Percentiles rank a stretch among this genome's conserved stretches.
Conservation (phyloP, 2,888 invertebrate genomes). For the Eilema caniola region DNA sequence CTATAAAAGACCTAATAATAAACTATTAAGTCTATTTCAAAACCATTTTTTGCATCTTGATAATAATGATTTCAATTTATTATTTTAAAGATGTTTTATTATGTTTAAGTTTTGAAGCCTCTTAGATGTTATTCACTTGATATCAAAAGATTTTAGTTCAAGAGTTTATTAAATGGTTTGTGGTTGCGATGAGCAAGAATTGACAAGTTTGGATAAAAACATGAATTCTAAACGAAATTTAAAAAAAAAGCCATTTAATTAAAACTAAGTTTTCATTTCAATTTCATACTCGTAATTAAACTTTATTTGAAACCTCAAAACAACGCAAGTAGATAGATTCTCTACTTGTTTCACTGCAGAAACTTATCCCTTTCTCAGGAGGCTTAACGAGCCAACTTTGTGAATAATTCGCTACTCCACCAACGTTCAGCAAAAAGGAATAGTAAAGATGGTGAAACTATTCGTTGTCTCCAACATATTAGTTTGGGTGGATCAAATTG, state of each 20-base stretch:
- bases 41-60: background rate
- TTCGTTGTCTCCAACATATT: slow-evolving; percentile 53
- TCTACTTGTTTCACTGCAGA: slow-evolving; percentile 49
- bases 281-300: background rate
- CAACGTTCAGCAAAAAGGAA: slow-evolving; percentile 49
- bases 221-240: too few species aligned
- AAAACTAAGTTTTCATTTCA: too few species aligned
- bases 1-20: background rate
- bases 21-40: background rate
- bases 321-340: slow-evolving; percentile 31
- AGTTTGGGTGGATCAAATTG: slow-evolving; percentile 28
- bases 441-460: slow-evolving; percentile 49
- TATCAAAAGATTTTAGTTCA: too few species aligned
- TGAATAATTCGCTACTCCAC: slow-evolving; percentile 61
- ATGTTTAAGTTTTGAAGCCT: background rate
- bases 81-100: background rate
- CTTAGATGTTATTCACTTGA: background rate
- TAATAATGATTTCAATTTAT: background rate
- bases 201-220: too few species aligned
- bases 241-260: too few species aligned
- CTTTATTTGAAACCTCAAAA: slow-evolving; percentile 26
- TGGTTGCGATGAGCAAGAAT: too few species aligned
- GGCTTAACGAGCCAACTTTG: slow-evolving; percentile 72
- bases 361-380: slow-evolving; percentile 62
- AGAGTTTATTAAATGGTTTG: too few species aligned